A percentile compares a stretch with the other conserved stretches of the same genome.
These are phyloP conservation scores for Arizona elegans DNA, from an alignment of 2,113 vertebrate genomes.

Conservation along the genomic window DNA sequence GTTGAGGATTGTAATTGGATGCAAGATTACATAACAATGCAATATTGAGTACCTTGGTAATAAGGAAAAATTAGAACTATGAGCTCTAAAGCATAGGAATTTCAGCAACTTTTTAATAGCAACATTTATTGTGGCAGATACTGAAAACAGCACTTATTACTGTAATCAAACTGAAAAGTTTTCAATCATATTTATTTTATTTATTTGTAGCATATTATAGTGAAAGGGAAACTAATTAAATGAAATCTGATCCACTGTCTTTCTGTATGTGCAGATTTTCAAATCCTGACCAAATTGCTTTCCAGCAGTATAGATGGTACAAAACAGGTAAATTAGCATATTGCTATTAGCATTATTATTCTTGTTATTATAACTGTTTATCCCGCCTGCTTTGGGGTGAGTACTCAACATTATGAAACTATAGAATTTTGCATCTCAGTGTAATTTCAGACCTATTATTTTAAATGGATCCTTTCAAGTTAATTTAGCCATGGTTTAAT, in stretches of 20 bases:
- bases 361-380: constrained; percentile 64
- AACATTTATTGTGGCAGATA: not conserved
- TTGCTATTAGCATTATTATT: constrained; percentile 54
- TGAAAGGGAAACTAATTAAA: not conserved
- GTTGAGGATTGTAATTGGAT: not conserved
- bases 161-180: not conserved
- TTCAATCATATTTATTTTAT: constrained; percentile 24
- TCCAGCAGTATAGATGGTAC: constrained; percentile 54
- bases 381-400: constrained; percentile 75
- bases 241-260: not conserved
- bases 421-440: constrained; percentile 75
- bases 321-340: constrained; percentile 59
- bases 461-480: constrained; percentile 73
- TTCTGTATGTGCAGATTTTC: not conserved
- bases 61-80: not conserved
- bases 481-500: constrained; percentile 69
- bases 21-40: not conserved
- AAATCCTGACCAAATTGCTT: constrained; percentile 38
- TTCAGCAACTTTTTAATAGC: not conserved
- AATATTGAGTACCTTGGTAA: not conserved
- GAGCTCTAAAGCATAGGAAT: not conserved
- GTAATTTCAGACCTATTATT: constrained; percentile 72
- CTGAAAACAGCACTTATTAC: not conserved
- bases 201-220: not conserved
- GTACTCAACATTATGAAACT: constrained; percentile 74